phyloP scores from a whole-genome alignment of 2,797 vertebrate species.

The Intellagama lesueurii region DNA sequence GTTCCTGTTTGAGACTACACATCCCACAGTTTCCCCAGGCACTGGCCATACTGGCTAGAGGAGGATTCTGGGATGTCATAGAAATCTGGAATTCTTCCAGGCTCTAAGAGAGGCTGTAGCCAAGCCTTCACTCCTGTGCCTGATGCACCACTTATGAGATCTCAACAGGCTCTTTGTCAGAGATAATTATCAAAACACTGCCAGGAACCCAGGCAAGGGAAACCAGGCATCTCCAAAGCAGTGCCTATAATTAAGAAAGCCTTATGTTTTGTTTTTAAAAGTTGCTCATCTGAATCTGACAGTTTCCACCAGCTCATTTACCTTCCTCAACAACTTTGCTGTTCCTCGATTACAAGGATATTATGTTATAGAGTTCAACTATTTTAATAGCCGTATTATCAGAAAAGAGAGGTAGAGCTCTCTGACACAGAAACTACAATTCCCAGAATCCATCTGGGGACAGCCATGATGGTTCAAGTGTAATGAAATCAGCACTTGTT shows the following conservation, averaged over 20 bases:
- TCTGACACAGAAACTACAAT: neutral
- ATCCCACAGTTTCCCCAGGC: no score
- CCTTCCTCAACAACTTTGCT: neutral
- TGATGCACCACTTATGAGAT: neutral
- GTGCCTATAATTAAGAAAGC: neutral
- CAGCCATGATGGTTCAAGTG: neutral
- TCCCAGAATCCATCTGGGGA: neutral
- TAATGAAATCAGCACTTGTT: neutral
- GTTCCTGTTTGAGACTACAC: no score
- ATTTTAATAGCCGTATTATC: neutral
- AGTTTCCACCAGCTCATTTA: constrained; percentile 2
- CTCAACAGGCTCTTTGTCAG: constrained; percentile 17
- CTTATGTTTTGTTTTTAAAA: constrained; percentile 29
- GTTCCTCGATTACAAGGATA: neutral
- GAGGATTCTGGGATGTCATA: no score
- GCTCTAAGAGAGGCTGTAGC: neutral
- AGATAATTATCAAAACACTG: constrained; percentile 31
- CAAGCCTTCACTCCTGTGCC: neutral
- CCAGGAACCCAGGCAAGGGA: neutral
- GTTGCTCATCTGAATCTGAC: constrained; percentile 6
- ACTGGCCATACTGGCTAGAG: no score
- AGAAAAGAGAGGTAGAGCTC: no score
- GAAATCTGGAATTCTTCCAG: neutral
- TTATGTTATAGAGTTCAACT: neutral
- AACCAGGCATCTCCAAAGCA: neutral